Base-by-base conservation (phyloP, 2,113 vertebrate species). In the Orycteropus afer region DNA sequence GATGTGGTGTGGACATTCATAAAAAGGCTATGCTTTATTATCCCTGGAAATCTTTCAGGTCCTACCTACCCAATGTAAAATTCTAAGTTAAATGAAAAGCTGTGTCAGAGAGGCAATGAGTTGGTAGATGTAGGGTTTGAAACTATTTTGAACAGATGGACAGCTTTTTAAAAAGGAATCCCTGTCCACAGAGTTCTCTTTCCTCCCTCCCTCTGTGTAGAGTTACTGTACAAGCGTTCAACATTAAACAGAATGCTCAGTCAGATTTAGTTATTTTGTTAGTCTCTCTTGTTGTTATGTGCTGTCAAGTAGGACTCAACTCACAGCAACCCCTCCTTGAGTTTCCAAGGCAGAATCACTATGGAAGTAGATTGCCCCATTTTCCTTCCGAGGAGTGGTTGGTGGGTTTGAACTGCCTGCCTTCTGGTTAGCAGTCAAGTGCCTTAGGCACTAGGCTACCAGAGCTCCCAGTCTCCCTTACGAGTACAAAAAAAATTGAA, bases 211-310 rank as follows among this genome's bases (percentile, higher is more conserved):
- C 45, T 47, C 42, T 53, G 5, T 32, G 9, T 77, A n/a, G 49
- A 57, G 51, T 85, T 27, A 81, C 94, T 34, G 32, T 45, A 74
- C 71, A 74, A 73, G 29, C 86, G 69, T 81, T 67, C 67, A 63
- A 74, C 47, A 71, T 47, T 59, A 55, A 59, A 45, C 29, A 92
- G 63, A 93, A 91, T 42, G 42, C 45, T 80, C 32, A n/a, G 61
- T 67, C 53, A 79, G 40, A 93, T 61, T 20, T 51, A 74, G 89
- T 78, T 85, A 93, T 88, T 93, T 71, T 85, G 78, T 45, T 67
- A 78, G 49, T 51, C 34, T 89, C 55, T 78, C 63, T 94, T n/a
- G n/a, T n/a, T n/a, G n/a, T n/a, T n/a, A n/a, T n/a, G n/a, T n/a
- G n/a, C n/a, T n/a, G n/a, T n/a, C n/a, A n/a, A n/a, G n/a, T n/a